Evolutionary conservation across 2,888 invertebrate species (phyloP).

Genomic region (Eucera pruinosa): DNA sequence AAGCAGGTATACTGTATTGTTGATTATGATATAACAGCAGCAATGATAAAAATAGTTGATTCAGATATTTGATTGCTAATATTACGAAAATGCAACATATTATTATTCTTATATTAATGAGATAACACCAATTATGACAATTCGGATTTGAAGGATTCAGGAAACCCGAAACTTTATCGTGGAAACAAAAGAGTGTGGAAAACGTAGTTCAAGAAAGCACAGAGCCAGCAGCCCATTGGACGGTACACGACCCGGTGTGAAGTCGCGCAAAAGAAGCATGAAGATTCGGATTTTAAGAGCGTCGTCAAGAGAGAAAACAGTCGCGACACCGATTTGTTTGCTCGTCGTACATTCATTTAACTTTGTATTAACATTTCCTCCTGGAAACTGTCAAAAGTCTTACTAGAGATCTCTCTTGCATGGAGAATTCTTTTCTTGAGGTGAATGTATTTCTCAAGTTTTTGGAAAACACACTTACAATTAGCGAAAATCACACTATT

Average conservation of each 20-base stretch:
- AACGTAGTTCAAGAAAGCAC: constrained; percentile 46
- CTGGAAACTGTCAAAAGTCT: neutral
- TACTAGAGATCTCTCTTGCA: neutral
- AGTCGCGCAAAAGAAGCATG: neutral
- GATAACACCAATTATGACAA: too few relatives aligned
- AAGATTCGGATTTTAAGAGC: constrained; percentile 30
- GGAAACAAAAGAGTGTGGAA: constrained; percentile 3
- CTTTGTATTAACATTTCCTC: constrained; percentile 42
- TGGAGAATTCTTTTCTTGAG: neutral
- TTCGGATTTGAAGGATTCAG: constrained; percentile 52
- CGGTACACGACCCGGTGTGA: neutral
- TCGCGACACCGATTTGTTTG: constrained; percentile 35
- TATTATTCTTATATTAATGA: constrained; percentile 19
- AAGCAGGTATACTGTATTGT: too few relatives aligned
- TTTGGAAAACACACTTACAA: too few relatives aligned
- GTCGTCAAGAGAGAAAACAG: constrained; percentile 29
- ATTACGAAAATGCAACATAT: constrained; percentile 24
- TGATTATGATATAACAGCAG: too few relatives aligned
- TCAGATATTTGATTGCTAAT: too few relatives aligned
- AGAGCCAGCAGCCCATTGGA: constrained; percentile 17
- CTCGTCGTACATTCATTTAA: constrained; percentile 41
- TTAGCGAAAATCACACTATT: too few relatives aligned
- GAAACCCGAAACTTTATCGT: constrained; percentile 34
- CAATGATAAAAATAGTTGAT: too few relatives aligned
- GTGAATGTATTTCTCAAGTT: too few relatives aligned